Conservation (phyloP, 2,888 invertebrate species). For the Chrysotoxum bicinctum region DNA sequence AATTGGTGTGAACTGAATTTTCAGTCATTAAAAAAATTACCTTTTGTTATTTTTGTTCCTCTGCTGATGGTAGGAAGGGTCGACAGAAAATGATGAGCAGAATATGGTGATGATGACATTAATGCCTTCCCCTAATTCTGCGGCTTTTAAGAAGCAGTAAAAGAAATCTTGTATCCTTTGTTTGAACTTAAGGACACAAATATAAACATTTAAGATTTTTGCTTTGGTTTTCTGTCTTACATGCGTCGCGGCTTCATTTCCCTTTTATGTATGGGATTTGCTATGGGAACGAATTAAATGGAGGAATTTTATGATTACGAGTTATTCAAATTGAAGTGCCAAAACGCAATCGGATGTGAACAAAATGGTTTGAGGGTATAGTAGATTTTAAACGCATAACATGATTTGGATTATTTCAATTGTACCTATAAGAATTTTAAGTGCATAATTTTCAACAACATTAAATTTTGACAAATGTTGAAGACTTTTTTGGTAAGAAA, state of each 20-base stretch:
- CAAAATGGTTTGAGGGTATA: neutral
- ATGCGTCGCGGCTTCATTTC: neutral
- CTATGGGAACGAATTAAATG: constrained; percentile 8
- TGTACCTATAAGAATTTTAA: neutral
- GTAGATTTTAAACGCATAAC: neutral
- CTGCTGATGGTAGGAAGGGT: neutral
- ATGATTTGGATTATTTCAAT: neutral
- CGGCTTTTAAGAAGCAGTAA: constrained; percentile 61
- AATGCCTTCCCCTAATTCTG: constrained; percentile 67
- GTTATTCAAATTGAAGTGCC: constrained; percentile 5
- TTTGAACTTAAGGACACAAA: constrained; percentile 6
- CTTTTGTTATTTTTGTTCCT: neutral
- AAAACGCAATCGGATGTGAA: neutral
- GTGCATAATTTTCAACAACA: neutral
- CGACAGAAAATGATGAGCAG: constrained; percentile 19
- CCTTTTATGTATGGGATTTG: neutral
- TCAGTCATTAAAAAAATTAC: constrained; percentile 37
- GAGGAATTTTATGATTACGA: constrained; percentile 8
- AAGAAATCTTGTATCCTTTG: constrained; percentile 29
- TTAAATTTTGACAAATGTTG: neutral
- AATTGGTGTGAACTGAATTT: constrained; percentile 71
- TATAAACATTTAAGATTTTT: constrained; percentile 25
- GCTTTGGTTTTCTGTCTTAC: neutral
- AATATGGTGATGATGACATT: constrained; percentile 64
- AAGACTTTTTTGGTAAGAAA: no score